Evolutionary conservation across 2,797 vertebrate genomes (phyloP).

Genomic region (Pogoniulus pusillus): DNA sequence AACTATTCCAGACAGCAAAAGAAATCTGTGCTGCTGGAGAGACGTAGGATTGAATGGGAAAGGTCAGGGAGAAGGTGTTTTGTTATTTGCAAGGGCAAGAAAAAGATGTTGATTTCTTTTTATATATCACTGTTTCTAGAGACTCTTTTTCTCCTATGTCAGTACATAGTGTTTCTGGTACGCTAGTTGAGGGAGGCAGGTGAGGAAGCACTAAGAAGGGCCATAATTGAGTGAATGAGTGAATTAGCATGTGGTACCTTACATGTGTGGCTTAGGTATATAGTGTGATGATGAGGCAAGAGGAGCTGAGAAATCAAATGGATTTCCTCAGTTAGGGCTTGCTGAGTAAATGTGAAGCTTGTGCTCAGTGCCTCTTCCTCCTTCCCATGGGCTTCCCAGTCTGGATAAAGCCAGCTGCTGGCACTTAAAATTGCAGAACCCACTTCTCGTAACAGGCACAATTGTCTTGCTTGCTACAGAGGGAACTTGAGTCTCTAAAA

Average conservation of each 20-base stretch:
- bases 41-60: not conserved
- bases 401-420: not conserved
- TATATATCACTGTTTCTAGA: not conserved
- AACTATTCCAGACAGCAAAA: not conserved
- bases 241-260: not conserved
- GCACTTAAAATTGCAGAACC: not conserved
- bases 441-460: not conserved
- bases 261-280: not conserved
- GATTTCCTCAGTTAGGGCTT: not conserved
- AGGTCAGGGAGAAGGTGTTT: not conserved
- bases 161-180: not conserved
- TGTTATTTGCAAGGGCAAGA: not conserved
- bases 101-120: not conserved
- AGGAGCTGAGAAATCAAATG: not conserved
- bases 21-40: not conserved
- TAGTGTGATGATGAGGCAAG: not conserved
- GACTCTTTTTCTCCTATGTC: not conserved
- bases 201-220: not conserved
- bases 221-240: not conserved
- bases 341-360: not conserved
- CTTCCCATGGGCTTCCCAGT: not conserved
- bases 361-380: not conserved
- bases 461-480: not conserved
- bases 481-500: not conserved
- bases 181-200: not conserved